Conservation (phyloP, 2,797 vertebrate species). For the Kryptolebias ocellatus region DNA sequence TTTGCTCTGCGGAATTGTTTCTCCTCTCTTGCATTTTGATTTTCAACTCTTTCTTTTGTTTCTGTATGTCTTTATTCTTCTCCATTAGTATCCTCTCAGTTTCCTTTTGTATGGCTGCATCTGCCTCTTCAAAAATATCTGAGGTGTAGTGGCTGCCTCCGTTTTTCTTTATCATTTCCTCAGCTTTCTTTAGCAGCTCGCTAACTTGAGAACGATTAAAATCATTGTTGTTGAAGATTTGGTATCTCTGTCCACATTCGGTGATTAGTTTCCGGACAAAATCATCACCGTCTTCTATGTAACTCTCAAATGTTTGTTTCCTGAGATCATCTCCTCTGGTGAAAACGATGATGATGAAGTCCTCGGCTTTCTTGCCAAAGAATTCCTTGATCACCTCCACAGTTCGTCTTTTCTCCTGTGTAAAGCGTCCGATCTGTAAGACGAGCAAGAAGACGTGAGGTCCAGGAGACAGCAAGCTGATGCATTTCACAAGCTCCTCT, state of each 20-base stretch:
- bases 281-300: background rate
- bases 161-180: constrained; percentile 22
- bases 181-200: constrained; percentile 31
- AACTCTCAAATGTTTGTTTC: background rate
- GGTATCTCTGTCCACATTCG: constrained; percentile 16
- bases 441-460: constrained; percentile 16
- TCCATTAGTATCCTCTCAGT: constrained; percentile 6
- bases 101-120: constrained; percentile 35
- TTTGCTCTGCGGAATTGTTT: accelerated
- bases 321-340: constrained; percentile 10
- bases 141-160: constrained; percentile 23
- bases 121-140: constrained; percentile 30
- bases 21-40: background rate
- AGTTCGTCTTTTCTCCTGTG: background rate
- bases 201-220: constrained; percentile 32
- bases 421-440: constrained; percentile 16
- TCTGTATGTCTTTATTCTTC: background rate
- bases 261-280: background rate
- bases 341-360: constrained; percentile 4
- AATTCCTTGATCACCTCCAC: constrained; percentile 4
- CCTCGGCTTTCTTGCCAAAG: background rate
- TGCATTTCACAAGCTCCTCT: background rate
- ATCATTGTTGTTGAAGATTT: constrained; percentile 50
- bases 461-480: constrained; percentile 9
- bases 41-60: accelerated